A percentile compares a stretch with the other conserved stretches of the same genome.
Evolutionary conservation across 2,797 vertebrate species (phyloP).

Genomic region (Myotis daubentonii): DNA sequence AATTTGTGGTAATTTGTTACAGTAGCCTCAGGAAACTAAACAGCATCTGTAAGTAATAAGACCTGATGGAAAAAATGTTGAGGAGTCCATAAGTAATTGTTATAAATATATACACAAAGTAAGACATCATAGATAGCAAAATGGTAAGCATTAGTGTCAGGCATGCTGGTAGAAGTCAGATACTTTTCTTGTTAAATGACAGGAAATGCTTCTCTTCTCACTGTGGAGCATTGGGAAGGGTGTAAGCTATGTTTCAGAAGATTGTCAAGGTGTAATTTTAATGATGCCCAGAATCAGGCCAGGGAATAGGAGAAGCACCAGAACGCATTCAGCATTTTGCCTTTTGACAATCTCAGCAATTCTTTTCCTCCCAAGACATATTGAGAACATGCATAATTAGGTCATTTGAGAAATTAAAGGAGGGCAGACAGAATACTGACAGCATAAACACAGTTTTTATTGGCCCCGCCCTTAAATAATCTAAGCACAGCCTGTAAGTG

Average conservation of each 20-base stretch:
- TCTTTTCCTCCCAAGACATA: slow-evolving; percentile 25
- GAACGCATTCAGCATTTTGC: slow-evolving; percentile 29
- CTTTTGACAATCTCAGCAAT: slow-evolving; percentile 56
- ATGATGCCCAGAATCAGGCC: slow-evolving; percentile 64
- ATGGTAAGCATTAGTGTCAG: not conserved
- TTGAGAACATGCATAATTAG: slow-evolving; percentile 66
- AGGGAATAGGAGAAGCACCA: slow-evolving; percentile 23
- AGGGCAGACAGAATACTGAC: slow-evolving; percentile 25
- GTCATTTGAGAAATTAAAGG: slow-evolving; percentile 73
- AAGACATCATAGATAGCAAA: not conserved
- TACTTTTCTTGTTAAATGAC: slow-evolving; percentile 28
- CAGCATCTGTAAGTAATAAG: not conserved
- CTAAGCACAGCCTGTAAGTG: not conserved
- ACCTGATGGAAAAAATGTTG: not conserved
- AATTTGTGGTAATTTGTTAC: not conserved
- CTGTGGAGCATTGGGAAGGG: not conserved
- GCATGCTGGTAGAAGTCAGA: not conserved
- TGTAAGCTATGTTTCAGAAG: slow-evolving; percentile 60
- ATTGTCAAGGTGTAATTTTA: slow-evolving; percentile 72
- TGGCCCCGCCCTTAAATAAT: not conserved
- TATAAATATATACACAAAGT: not conserved
- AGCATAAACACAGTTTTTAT: not conserved
- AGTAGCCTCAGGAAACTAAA: slow-evolving; percentile 1
- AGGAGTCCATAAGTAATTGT: not conserved
- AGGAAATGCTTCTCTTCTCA: slow-evolving; percentile 23